A percentile compares a stretch with the other conserved stretches of the same genome.
These are phyloP conservation scores for Spilarctia lutea DNA, from an alignment of 2,888 invertebrate species.

Conservation along the genomic window DNA sequence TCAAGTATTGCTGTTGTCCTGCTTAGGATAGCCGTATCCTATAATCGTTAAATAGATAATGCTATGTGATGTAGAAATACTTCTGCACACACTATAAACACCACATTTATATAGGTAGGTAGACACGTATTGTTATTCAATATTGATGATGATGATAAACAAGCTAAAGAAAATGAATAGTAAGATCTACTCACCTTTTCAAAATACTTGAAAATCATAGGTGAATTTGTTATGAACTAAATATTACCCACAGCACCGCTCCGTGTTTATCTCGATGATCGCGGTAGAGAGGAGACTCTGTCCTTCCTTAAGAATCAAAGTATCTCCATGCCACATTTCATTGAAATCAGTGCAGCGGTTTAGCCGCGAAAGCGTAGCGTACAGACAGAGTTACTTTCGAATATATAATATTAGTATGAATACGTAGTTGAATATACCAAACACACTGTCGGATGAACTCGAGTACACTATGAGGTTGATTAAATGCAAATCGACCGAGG, in stretches of 20 bases:
- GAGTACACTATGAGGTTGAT: neutral
- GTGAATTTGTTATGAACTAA: too few species aligned
- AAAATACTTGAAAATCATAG: constrained; percentile 3
- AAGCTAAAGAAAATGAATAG: neutral
- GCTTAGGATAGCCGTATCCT: neutral
- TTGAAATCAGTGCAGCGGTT: too few species aligned
- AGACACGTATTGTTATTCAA: too few species aligned
- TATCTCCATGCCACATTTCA: too few species aligned
- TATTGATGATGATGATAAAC: neutral
- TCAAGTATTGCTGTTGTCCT: neutral
- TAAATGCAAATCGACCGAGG: neutral
- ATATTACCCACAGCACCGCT: neutral
- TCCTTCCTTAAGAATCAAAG: too few species aligned
- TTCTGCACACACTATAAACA: neutral
- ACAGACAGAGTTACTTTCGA: too few species aligned
- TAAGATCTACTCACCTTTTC: neutral
- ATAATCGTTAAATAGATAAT: too few species aligned
- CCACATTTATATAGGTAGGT: too few species aligned
- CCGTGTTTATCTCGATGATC: too few species aligned
- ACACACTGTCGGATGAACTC: neutral
- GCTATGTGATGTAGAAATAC: too few species aligned
- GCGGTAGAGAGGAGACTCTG: too few species aligned
- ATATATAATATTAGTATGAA: neutral
- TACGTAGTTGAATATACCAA: neutral
- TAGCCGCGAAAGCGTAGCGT: too few species aligned